These are phyloP conservation scores for Nasonovia ribisnigri DNA, from an alignment of 2,888 invertebrate species.

Conservation along the genomic window DNA sequence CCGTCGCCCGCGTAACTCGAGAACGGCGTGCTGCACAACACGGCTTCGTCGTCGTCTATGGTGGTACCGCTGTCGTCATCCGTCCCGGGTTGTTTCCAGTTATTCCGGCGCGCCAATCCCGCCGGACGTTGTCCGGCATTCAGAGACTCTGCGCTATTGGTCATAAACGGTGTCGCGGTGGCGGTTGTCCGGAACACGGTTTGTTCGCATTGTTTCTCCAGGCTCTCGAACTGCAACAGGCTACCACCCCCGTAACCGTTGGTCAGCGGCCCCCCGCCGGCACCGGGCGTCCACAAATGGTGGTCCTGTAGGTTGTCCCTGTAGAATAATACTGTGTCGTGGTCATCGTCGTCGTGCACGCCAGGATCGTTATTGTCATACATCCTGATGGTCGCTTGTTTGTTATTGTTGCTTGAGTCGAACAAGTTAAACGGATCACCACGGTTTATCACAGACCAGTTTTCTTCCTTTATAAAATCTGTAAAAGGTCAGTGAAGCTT, in stretches of 20 bases:
- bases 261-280: constrained; percentile 36
- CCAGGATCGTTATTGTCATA: constrained; percentile 68
- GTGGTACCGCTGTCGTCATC: constrained; percentile 66
- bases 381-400: background rate
- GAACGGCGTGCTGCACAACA: constrained; percentile 61
- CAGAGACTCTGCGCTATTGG: constrained; percentile 70
- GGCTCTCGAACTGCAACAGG: constrained; percentile 85
- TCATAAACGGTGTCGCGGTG: constrained; percentile 69
- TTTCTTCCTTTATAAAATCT: constrained; percentile 59
- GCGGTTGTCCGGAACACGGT: constrained; percentile 70
- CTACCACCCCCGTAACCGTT: constrained; percentile 72
- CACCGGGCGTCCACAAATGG: constrained; percentile 65
- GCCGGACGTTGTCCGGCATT: constrained; percentile 67
- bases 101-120: constrained; percentile 67
- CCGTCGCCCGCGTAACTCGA: constrained; percentile 61
- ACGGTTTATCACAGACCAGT: constrained; percentile 42
- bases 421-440: constrained; percentile 48
- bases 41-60: constrained; percentile 66
- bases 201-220: constrained; percentile 79
- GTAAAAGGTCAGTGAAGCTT: constrained; percentile 5
- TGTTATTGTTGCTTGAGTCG: constrained; percentile 35
- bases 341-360: constrained; percentile 68
- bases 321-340: constrained; percentile 70
- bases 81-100: constrained; percentile 69
- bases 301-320: constrained; percentile 65